A percentile compares a stretch with the other conserved stretches of the same genome.
Evolutionary conservation across 2,797 vertebrate species (phyloP).

Genomic region (Lacerta bilineata): DNA sequence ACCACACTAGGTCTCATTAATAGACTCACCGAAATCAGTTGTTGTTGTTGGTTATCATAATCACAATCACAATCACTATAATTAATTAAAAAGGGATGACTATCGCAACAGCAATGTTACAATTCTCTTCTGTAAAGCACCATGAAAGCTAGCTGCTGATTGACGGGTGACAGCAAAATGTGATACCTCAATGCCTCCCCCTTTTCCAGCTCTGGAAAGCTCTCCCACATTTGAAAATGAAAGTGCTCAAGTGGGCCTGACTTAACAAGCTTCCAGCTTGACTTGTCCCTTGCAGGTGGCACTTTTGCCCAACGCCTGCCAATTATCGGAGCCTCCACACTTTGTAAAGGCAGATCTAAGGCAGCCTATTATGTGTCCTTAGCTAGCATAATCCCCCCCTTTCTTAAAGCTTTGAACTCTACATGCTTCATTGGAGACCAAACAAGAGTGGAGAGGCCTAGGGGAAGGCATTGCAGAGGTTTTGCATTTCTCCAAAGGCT

Average conservation of each 20-base stretch:
- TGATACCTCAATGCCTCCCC: neutral
- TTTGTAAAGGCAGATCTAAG: no score
- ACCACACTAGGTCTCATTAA: no score
- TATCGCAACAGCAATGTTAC: neutral
- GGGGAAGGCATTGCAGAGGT: neutral
- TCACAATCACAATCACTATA: no score
- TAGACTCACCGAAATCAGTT: no score
- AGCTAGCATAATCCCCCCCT: no score
- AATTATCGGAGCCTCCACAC: neutral
- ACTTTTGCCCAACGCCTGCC: neutral
- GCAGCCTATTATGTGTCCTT: neutral
- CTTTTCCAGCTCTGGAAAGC: neutral
- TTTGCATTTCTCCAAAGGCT: neutral
- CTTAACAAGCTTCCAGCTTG: neutral
- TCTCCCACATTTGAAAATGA: no score
- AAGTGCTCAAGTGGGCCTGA: neutral
- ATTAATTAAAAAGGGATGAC: neutral
- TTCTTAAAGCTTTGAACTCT: neutral
- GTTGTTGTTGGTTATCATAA: no score
- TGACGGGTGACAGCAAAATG: neutral
- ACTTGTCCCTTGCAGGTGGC: neutral
- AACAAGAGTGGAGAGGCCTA: neutral
- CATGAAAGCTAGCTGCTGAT: neutral
- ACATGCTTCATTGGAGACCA: neutral
- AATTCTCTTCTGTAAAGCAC: neutral